phyloP scores from a whole-genome alignment of 2,888 invertebrate genomes.

The Hirtodrosophila duncani region DNA sequence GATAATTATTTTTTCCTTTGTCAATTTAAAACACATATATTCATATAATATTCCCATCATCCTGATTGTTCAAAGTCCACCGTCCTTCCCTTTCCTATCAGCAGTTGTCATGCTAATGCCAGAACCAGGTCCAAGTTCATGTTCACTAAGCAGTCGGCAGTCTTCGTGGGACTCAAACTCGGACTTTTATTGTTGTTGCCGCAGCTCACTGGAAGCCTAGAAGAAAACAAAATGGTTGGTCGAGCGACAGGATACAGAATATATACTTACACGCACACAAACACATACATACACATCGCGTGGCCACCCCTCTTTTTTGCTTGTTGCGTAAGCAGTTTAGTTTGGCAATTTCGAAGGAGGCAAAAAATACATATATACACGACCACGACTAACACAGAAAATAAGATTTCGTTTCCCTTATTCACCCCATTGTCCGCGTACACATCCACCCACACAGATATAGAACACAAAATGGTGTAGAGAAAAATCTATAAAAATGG shows the following conservation, averaged over 20 bases:
- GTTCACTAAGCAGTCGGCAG: constrained; percentile 30
- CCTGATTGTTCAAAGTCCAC: no score
- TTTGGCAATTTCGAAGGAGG: constrained; percentile 15
- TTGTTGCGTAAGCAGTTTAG: neutral
- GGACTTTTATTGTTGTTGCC: constrained; percentile 15
- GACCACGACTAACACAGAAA: constrained; percentile 18
- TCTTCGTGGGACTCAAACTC: neutral
- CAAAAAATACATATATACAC: constrained; percentile 14
- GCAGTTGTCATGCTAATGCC: no score
- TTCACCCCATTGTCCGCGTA: no score
- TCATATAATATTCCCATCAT: no score
- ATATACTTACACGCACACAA: constrained; percentile 3
- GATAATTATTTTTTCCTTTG: no score
- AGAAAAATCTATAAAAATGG: constrained; percentile 20
- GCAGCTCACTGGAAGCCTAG: constrained; percentile 14
- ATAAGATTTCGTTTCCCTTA: neutral
- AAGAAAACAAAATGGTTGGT: constrained; percentile 64
- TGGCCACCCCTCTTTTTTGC: constrained; percentile 47
- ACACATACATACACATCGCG: constrained; percentile 3
- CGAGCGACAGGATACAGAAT: constrained; percentile 23
- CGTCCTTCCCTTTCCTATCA: no score
- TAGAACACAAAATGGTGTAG: constrained; percentile 34
- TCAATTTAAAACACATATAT: no score
- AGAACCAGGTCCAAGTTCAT: no score
- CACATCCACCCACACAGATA: neutral